Conservation (phyloP, 2,113 vertebrate species). For the Madoqua kirkii region DNA sequence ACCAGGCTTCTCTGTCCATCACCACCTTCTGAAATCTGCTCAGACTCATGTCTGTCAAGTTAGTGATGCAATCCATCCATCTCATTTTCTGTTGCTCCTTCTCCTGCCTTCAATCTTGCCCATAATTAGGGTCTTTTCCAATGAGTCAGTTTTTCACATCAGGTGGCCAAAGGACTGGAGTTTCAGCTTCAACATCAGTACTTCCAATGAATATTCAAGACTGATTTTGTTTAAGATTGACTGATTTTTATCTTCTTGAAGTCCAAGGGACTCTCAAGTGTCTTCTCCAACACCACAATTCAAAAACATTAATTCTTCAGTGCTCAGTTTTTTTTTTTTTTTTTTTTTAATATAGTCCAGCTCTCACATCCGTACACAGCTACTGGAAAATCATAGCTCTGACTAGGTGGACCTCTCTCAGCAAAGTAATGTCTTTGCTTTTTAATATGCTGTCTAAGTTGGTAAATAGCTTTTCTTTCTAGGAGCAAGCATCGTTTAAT, state of each 20-base stretch:
- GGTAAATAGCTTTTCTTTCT: not conserved
- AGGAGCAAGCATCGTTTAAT: not conserved
- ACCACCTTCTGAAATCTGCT: not conserved
- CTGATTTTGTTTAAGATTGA: not conserved
- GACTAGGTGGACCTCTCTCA: not conserved
- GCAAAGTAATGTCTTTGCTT: not conserved
- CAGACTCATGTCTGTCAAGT: not conserved
- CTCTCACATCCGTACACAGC: not conserved
- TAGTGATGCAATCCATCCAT: not conserved
- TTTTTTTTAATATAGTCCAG: too few species aligned
- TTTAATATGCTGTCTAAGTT: not conserved
- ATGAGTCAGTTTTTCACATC: not conserved
- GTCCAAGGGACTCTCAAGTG: not conserved
- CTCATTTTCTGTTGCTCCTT: not conserved
- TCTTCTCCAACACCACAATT: not conserved
- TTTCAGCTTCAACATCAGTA: not conserved
- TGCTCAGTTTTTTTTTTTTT: not conserved
- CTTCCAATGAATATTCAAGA: not conserved
- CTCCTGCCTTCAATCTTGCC: not conserved
- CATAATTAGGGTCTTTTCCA: not conserved
- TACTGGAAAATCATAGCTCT: not conserved
- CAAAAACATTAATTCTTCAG: not conserved
- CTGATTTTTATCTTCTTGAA: not conserved
- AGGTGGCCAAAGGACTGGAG: not conserved
- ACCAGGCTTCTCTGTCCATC: not conserved